These are phyloP conservation scores for Prostheceraeus crozeri DNA, from an alignment of 2,888 invertebrate genomes.

Conservation along the genomic window DNA sequence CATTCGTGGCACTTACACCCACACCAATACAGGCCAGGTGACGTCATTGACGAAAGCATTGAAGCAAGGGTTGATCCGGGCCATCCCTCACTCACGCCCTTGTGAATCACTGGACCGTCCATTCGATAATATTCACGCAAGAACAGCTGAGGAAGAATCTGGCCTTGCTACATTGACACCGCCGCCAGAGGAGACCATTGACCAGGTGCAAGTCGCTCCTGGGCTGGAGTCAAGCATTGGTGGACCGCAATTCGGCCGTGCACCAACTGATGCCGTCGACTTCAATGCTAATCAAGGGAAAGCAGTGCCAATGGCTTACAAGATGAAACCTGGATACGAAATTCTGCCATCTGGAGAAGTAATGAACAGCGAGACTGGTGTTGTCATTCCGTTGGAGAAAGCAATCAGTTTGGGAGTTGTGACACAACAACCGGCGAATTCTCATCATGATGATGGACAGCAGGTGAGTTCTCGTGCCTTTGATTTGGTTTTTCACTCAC, in stretches of 20 bases:
- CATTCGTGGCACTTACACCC: slow-evolving; percentile 71
- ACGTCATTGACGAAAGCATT: slow-evolving; percentile 80
- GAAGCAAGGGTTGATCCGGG: slow-evolving; percentile 73
- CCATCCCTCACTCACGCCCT: slow-evolving; percentile 31
- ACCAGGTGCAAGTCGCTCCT: no score
- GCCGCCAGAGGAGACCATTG: slow-evolving; percentile 28
- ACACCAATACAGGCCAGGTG: slow-evolving; percentile 70
- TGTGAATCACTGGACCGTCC: slow-evolving; percentile 22
- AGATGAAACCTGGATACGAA: slow-evolving; percentile 18
- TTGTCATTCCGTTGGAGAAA: slow-evolving; percentile 4
- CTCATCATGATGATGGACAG: no score
- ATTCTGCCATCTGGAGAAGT: slow-evolving; percentile 21
- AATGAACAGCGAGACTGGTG: neutral
- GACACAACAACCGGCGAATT: no score
- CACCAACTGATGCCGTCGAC: no score
- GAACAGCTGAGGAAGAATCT: slow-evolving; percentile 61
- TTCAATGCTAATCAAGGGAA: no score
- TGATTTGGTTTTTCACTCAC: no score
- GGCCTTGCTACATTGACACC: slow-evolving; percentile 59
- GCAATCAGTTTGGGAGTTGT: slow-evolving; percentile 23
- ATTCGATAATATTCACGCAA: slow-evolving; percentile 34
- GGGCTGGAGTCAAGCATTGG: no score
- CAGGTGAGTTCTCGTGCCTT: no score
- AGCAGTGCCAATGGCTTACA: slow-evolving; percentile 10
- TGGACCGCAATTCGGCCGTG: no score